Evolutionary conservation across 2,888 invertebrate genomes (phyloP), one percentile per base, ranked within the genome.

Genomic region (Macroteleia sp.): DNA sequence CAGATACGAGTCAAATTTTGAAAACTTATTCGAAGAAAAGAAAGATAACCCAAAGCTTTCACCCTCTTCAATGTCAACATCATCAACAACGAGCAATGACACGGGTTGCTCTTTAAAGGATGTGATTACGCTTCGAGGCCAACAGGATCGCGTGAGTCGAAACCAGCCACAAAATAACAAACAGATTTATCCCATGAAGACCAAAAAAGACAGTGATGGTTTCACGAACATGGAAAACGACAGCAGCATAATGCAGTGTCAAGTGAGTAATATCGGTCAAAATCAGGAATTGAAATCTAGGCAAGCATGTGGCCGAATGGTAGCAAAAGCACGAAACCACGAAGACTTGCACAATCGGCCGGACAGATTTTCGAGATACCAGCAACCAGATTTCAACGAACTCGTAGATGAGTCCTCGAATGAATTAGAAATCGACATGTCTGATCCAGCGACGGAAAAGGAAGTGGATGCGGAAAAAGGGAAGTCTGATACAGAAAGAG

Each of bases 11-110:
- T 95, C 95, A 25, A 95, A 95, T 56, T 97, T 96, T 85, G 97
- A 97, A 87, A 96, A 96, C 91, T 92, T 97, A 0, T 97, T 97
- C 87, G 96, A 96, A 86, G 96, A 96, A 86, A 96, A 96, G 88
- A 95, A 96, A 86, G 94, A 94, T n/a, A 91, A 90, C 66, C 90
- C 92, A 1, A 93, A 93, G 86, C 92, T 95, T 92, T 93, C 94
- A 30, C 95, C 95, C n/a, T 94, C 95, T 22, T 94, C 95, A 34
- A 93, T 93, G 48, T 94, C 94, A 19, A 94, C 93, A 42, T 94
- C 94, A 1, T 93, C 92, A 41, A 92, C 92, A 80, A 94, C 93
- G 85, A 92, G 92, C 81, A 93, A 93, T 70, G 94, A 94, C 75
- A 91, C 92, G 2, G 91, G 92, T n/a, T 95, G 95, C 59, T 95